A percentile compares a stretch with the other conserved stretches of the same genome.
Evolutionary conservation across 1,140 invertebrate genomes (phyloP).

Genomic region (Schlechtendalia chinensis): DNA sequence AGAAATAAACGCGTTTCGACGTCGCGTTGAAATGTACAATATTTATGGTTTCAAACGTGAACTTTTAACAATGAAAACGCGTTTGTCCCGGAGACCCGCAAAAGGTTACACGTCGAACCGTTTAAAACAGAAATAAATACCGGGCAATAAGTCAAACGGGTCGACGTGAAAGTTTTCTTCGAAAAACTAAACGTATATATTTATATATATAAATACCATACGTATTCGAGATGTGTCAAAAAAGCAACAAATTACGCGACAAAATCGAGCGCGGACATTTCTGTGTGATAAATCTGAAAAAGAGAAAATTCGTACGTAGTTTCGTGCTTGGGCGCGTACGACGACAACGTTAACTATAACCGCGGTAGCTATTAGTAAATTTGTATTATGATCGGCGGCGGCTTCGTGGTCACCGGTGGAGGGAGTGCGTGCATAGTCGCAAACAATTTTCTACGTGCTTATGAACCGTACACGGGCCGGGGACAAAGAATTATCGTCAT

Average conservation of each 20-base stretch:
- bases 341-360: too few relatives aligned
- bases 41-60: neutral
- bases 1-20: too few relatives aligned
- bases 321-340: too few relatives aligned
- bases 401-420: too few relatives aligned
- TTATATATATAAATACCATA: neutral
- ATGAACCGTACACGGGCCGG: too few relatives aligned
- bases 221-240: neutral
- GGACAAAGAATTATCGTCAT: too few relatives aligned
- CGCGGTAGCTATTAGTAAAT: too few relatives aligned
- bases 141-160: neutral
- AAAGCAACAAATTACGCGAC: slow-evolving; percentile 9
- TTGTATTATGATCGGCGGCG: too few relatives aligned
- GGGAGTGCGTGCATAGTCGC: too few relatives aligned
- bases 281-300: too few relatives aligned
- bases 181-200: neutral
- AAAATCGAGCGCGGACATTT: neutral
- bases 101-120: neutral
- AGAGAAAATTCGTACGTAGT: too few relatives aligned
- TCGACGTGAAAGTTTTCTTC: neutral
- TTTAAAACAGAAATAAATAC: slow-evolving; percentile 10
- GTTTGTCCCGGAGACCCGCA: neutral
- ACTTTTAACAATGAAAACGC: neutral
- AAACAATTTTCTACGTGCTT: too few relatives aligned
- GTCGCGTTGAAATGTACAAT: neutral